A percentile compares a stretch with the other conserved stretches of the same genome.
Conservation (phyloP, 2,888 invertebrate genomes). For the Andrena bucephala region DNA sequence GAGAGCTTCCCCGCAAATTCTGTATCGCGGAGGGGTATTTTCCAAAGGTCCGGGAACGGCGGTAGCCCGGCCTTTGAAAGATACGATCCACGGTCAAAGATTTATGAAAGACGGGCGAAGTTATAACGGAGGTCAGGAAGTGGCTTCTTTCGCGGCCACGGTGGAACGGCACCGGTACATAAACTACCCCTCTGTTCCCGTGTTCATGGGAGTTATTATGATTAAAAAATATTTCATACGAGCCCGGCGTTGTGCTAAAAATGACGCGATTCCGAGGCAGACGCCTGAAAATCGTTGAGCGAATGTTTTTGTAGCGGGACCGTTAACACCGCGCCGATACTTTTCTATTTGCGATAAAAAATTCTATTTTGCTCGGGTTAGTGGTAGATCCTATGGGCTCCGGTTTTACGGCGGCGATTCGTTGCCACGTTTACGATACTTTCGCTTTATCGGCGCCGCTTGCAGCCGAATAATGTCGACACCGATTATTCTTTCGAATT, state of each 20-base stretch:
- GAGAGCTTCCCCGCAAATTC: conserved; percentile 38
- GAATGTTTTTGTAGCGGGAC: conserved; percentile 14
- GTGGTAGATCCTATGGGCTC: conserved; percentile 11
- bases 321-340: conserved; percentile 29
- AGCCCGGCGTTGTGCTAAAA: too few species aligned
- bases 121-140: conserved; percentile 62
- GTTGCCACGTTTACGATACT: conserved; percentile 19
- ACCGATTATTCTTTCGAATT: neutral
- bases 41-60: conserved; percentile 40
- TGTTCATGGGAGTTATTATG: conserved; percentile 38
- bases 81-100: conserved; percentile 60
- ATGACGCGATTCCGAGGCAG: neutral
- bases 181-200: conserved; percentile 29
- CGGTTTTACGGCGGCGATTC: conserved; percentile 25
- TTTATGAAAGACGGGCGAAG: conserved; percentile 56
- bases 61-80: conserved; percentile 49
- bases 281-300: conserved; percentile 14
- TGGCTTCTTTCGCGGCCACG: conserved; percentile 51
- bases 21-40: conserved; percentile 51
- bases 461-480: neutral
- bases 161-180: conserved; percentile 33
- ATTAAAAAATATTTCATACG: conserved; percentile 49
- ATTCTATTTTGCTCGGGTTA: conserved; percentile 39
- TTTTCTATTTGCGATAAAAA: conserved; percentile 13
- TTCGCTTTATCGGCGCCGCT: conserved; percentile 5